phyloP scores from a whole-genome alignment of 2,113 vertebrate genomes.

The Cavia porcellus region DNA sequence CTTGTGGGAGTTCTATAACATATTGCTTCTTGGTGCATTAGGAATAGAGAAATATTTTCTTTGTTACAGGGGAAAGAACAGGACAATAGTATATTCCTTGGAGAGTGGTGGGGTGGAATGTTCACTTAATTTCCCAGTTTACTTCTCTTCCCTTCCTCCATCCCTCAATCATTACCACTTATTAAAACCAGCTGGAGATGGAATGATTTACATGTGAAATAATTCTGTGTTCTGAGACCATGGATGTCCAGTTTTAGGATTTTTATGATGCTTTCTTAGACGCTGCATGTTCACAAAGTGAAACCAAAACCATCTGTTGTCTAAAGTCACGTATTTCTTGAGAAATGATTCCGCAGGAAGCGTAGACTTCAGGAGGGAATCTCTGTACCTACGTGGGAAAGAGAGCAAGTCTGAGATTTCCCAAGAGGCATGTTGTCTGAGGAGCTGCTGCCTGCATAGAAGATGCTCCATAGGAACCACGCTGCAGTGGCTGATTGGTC shows the following conservation, averaged over 20 bases:
- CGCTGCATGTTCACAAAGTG: not conserved
- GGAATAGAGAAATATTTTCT: constrained; percentile 15
- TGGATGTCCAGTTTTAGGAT: not conserved
- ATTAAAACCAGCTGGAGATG: constrained; percentile 74
- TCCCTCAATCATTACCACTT: constrained; percentile 35
- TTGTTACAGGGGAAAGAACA: not conserved
- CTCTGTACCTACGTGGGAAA: not conserved
- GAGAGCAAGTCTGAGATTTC: not conserved
- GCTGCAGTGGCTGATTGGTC: not conserved
- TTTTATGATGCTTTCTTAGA: constrained; percentile 18
- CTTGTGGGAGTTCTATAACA: not conserved
- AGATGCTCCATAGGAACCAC: not conserved
- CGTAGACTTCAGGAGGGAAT: not conserved
- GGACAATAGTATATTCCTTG: not conserved
- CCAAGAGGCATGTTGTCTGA: not conserved
- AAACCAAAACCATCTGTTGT: constrained; percentile 48
- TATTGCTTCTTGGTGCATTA: not conserved
- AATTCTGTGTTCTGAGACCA: constrained; percentile 40
- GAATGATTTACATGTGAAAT: constrained; percentile 14
- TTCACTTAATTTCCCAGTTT: constrained; percentile 43
- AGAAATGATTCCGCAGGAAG: not conserved
- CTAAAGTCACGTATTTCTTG: not conserved
- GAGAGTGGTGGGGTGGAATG: not conserved
- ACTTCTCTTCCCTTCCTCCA: not conserved
- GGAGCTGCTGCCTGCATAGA: not conserved